A percentile compares a stretch with the other conserved stretches of the same genome.
These are phyloP conservation scores for Nymphicus hollandicus DNA, from an alignment of 2,113 vertebrate genomes.

Conservation along the genomic window DNA sequence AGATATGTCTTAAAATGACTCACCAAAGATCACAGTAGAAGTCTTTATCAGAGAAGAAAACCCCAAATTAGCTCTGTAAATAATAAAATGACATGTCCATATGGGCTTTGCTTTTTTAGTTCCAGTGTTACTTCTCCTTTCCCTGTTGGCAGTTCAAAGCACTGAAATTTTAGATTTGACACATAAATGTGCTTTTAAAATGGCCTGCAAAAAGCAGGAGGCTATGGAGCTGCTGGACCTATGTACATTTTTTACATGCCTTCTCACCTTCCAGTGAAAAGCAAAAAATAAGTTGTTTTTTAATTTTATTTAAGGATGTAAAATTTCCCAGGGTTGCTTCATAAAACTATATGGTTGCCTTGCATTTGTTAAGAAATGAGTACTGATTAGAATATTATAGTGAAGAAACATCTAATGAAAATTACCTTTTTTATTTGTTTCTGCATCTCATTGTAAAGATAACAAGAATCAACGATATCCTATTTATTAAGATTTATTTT, in stretches of 20 bases:
- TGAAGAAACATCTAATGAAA: not conserved
- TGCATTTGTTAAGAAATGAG: not conserved
- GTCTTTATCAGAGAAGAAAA: not conserved
- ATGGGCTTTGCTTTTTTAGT: not conserved
- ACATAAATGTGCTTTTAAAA: not conserved
- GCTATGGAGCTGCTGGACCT: not conserved
- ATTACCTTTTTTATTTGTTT: not conserved
- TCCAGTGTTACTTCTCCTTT: not conserved
- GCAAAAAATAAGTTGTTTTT: not conserved
- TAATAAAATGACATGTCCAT: not conserved
- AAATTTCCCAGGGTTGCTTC: not conserved
- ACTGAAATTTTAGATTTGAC: not conserved
- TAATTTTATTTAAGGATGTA: not conserved
- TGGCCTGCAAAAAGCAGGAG: not conserved
- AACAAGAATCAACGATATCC: not conserved
- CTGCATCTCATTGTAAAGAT: not conserved
- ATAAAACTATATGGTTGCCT: not conserved
- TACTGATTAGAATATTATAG: not conserved
- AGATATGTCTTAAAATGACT: not conserved
- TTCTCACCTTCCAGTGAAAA: not conserved
- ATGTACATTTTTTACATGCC: not conserved
- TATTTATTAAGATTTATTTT: not conserved
- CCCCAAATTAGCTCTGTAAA: not conserved
- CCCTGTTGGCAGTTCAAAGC: not conserved
- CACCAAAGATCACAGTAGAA: not conserved